These are phyloP conservation scores for Sialis lutaria DNA, from an alignment of 2,888 invertebrate genomes.

Conservation along the genomic window DNA sequence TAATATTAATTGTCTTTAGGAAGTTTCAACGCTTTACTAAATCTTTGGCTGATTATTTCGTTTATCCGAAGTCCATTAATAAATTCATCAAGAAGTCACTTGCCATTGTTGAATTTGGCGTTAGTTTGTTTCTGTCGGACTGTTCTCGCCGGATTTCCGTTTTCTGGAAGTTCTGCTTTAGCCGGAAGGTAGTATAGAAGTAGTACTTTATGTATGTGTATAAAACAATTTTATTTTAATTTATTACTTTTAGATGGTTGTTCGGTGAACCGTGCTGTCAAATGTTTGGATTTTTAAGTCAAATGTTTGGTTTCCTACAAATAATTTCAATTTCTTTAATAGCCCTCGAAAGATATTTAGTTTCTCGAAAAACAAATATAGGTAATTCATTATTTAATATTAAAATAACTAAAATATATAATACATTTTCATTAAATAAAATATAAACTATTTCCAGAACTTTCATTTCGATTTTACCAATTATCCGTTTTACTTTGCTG, in stretches of 20 bases:
- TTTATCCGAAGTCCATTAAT: slow-evolving; percentile 36
- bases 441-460: slow-evolving; percentile 9
- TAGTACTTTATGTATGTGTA: too few relatives aligned
- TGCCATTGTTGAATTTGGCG: slow-evolving; percentile 34
- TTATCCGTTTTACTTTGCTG: slow-evolving; percentile 27
- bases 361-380: slow-evolving; percentile 28
- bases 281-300: slow-evolving; percentile 34
- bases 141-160: slow-evolving; percentile 31
- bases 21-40: slow-evolving; percentile 34
- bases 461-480: slow-evolving; percentile 29
- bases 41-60: slow-evolving; percentile 35
- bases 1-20: slow-evolving; percentile 20
- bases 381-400: slow-evolving; percentile 19
- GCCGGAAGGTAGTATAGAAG: slow-evolving; percentile 30
- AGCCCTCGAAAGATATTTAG: slow-evolving; percentile 32
- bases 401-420: too few relatives aligned
- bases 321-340: slow-evolving; percentile 29
- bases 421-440: too few relatives aligned
- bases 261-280: slow-evolving; percentile 35
- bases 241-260: slow-evolving; percentile 27
- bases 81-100: slow-evolving; percentile 29
- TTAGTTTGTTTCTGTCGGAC: slow-evolving; percentile 33
- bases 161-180: slow-evolving; percentile 33
- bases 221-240: not conserved
- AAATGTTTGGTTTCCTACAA: slow-evolving; percentile 35